Base-by-base conservation (phyloP, 2,888 invertebrate species). In the Callinectes sapidus region DNA sequence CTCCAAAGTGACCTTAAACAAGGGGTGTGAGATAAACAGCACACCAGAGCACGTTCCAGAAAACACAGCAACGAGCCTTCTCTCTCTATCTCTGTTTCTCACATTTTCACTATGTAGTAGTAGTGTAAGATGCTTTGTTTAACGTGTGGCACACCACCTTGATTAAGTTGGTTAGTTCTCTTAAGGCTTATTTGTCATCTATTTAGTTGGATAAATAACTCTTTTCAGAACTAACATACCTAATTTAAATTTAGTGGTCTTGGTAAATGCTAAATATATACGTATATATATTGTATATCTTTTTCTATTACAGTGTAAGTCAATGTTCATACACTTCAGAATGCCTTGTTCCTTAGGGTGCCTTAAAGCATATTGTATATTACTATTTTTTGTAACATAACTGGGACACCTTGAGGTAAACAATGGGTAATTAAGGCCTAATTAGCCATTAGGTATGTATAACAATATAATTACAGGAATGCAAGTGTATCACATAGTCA, bases 281-380 rank as follows among this genome's bases (percentile, higher is more conserved):
- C 81, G 48, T 89, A 89, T 85, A 86, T 86, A 92, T 89, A 90
- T 89, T 89, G 66, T 90, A 39, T 90, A 81, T 92, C 55, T 88
- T 92, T 92, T 92, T 90, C 91, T 92, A 81, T 92, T 92, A 92
- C 87, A 90, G 89, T 89, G 90, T 92, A 92, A 91, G 92, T 92
- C 92, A 90, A 90, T 92, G 92, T 92, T 92, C 91, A 92, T 92
- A 92, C 90, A 92, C 92, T 91, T 92, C 90, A 90, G 90, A 90
- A 92, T 92, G 92, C 92, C 92, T 92, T 92, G 92, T 92, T 92
- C 92, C 92, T 92, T 92, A 91, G 92, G 92, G 92, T 92, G 92
- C 92, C 92, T 92, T 92, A 92, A 92, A 92, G 90, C 92, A 92
- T 92, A 92, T 92, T 92, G 92, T 92, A 92, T 92, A 92, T 92